These are phyloP conservation scores for Hemaris fuciformis DNA, from an alignment of 2,888 invertebrate species.

Conservation along the genomic window DNA sequence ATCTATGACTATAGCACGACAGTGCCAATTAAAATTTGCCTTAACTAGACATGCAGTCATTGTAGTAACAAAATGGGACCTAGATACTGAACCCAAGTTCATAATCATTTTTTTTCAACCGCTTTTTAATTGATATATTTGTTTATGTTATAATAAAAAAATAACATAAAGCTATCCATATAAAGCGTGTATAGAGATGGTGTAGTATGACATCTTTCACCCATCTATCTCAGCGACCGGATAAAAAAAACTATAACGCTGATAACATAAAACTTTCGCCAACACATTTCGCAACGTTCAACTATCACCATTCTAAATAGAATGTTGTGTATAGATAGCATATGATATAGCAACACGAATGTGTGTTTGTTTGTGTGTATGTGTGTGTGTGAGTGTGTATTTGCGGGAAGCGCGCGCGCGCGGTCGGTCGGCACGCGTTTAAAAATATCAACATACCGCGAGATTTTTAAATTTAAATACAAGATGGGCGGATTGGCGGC, in stretches of 20 bases:
- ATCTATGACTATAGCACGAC: no score
- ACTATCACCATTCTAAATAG: slow-evolving; percentile 12
- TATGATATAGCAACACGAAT: not conserved
- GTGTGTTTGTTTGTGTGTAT: not conserved
- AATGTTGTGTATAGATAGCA: slow-evolving; percentile 7
- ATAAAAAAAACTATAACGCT: not conserved
- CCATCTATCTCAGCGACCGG: not conserved
- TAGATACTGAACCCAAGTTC: no score
- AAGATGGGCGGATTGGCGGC: slow-evolving; percentile 47
- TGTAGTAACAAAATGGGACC: no score
- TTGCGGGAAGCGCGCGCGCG: not conserved
- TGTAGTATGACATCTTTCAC: not conserved
- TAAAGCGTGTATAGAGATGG: not conserved
- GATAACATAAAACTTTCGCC: slow-evolving; percentile 3
- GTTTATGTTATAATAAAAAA: not conserved
- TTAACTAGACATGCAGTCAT: no score
- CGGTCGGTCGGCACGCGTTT: slow-evolving; percentile 41
- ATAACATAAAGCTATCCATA: not conserved
- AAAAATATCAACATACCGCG: slow-evolving; percentile 49
- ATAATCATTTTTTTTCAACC: no score
- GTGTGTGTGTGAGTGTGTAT: slow-evolving; percentile 1
- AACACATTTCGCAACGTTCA: slow-evolving; percentile 1
- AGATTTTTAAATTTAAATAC: slow-evolving; percentile 48
- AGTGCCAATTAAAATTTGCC: no score
- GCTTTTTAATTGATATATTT: no score